These are phyloP conservation scores for Hemichromis elongatus DNA, from an alignment of 2,113 vertebrate species.

Conservation along the genomic window DNA sequence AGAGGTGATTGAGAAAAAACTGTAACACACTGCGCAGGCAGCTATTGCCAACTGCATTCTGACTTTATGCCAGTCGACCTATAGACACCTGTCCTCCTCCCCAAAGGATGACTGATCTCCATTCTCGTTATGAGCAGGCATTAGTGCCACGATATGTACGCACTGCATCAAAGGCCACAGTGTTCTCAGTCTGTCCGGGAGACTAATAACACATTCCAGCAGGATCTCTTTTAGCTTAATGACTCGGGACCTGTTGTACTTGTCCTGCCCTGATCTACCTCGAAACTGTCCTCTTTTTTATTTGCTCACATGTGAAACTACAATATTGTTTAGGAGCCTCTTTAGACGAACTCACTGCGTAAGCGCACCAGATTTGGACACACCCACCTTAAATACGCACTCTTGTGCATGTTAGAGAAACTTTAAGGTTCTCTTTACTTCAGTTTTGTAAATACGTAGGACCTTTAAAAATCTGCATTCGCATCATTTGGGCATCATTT, in stretches of 20 bases:
- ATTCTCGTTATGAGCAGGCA: conserved; percentile 1
- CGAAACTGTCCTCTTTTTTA: neutral
- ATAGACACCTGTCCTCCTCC: neutral
- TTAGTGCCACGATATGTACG: neutral
- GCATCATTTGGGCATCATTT: neutral
- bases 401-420: neutral
- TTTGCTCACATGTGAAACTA: neutral
- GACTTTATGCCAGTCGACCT: neutral
- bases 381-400: neutral
- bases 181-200: conserved; percentile 10
- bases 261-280: neutral
- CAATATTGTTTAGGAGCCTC: no score
- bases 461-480: neutral
- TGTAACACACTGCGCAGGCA: neutral
- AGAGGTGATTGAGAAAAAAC: neutral
- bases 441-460: neutral
- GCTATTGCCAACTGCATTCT: neutral
- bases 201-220: neutral
- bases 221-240: conserved; percentile 6
- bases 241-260: conserved; percentile 10
- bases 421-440: accelerated
- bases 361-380: neutral
- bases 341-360: neutral
- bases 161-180: neutral
- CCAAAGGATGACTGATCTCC: conserved; percentile 2